Evolutionary conservation across 2,797 vertebrate genomes (phyloP), one percentile per base, ranked within the genome.

Genomic region (Crax fasciolata): DNA sequence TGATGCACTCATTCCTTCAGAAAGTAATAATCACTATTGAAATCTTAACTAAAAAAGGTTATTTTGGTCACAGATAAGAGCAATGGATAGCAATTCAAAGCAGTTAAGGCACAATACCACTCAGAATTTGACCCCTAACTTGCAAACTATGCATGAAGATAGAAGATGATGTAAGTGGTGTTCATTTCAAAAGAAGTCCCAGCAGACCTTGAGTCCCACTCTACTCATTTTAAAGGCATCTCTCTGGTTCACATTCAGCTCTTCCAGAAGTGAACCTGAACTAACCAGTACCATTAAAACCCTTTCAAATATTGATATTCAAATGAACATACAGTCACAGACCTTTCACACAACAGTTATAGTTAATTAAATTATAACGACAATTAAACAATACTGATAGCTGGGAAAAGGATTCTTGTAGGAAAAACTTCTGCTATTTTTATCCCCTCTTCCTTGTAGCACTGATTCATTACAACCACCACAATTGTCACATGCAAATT

Each of bases 401-500:
- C 39, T 93, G 58, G 73, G 70, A 82, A 58, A 91, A 88, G 51
- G 70, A 91, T 72, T 67, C 73, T 81, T 90, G 79, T 55, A 91
- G 48, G 55, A 94, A 91, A 58, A 94, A 55, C 55, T 91, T 88
- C n/a, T 66, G 46, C 76, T 95, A 86, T 95, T 96, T 95, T 91
- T 90, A 95, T 88, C 25, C 46, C 13, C 19, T 84, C 30, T 70
- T 90, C 32, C 75, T 86, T 88, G 54, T 72, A 78, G 62, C 73
- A 94, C 85, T 75, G 66, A 88, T 91, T 93, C 79, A 84, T 81
- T 94, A 93, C 44, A 94, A 78, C 79, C 84, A 96, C 66, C 35
- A 95, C 70, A 87, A 95, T 58, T 81, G 84, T 88, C 94, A 95
- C 84, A 93, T 6, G 1, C 59, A 91, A 92, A 96, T 94, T 93